Evolutionary conservation across 1,140 invertebrate species (phyloP), one percentile per base, ranked within the genome.

Genomic region (Conus ventricosus): DNA sequence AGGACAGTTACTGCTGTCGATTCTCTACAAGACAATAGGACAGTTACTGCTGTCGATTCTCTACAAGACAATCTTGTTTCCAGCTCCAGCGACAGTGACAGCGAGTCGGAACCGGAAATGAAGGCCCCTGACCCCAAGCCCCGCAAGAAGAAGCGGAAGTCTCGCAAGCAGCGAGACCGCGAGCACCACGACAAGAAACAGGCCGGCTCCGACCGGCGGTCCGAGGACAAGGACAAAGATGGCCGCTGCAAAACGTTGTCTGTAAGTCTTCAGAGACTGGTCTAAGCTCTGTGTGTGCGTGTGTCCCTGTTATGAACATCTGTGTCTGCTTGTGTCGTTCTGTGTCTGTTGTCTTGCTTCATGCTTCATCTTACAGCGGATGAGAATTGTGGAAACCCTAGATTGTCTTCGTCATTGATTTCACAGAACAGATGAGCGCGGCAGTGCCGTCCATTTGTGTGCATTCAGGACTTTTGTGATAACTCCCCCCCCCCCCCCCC

Each of bases 51-150:
- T 39, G 39, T 39, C 39, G 39, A 39, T 39, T 39, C 39, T 39
- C 3, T 63, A 57, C 25, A 8, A 55, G 54, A 51, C 55, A 71
- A 53, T 71, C 17, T 78, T 13, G 81, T 60, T 85, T 90, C 25
- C 89, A 95, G 94, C 88, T 95, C 94, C n/a, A 94, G 94, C 90
- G 94, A 95, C 90, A 94, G 94, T 90, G 94, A 95, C 88, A 94
- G 93, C 83, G 94, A 95, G 89, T 94, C 94, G 39, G 94, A 95
- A 87, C 92, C 94, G 23, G 94, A 95, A 86, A 91, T 95, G 90
- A 93, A 92, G 82, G 81, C 88, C 13, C 87, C 89, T 15, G 93
- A 94, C 54, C 71, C 90, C 15, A 93, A 93, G 90, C 54, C 89
- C 53, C 92, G 93, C 83, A 94, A 94, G 88, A 95, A 95, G 88